Evolutionary conservation across 1,140 invertebrate genomes (phyloP), one percentile per base, ranked within the genome.

Genomic region (Drosophila mauritiana): DNA sequence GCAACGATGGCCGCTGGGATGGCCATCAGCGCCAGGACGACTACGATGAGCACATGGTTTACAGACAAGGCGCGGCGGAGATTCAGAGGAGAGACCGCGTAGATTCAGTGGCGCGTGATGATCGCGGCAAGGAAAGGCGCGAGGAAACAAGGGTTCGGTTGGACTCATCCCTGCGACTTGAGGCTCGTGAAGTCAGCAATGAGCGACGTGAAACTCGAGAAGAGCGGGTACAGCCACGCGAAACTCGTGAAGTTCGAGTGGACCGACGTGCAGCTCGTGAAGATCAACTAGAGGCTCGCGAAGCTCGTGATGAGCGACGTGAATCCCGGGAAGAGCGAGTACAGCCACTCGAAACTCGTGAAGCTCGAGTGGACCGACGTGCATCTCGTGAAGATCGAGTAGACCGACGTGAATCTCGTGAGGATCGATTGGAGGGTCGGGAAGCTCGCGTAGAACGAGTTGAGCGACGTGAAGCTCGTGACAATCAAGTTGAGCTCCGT

Each of bases 21-120:
- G n/a, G 11, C 13, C 46, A 43, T 17, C 63, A 34, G 7, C 42
- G 15, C 4, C 34, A 65, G 12, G 79, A 88, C 4, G 75, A 83
- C 6, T 86, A 89, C 43, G 79, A 89, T 42, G 83, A 88, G 56
- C 83, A 78, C 40, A 55, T 88, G 48, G 84, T 89, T 7, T 89
- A 88, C 43, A 83, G 83, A 89, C 83, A 88, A 46, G n/a, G 1
- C 12, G 3, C 25, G n/a, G 37, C 15, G n/a, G 36, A 42, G 31
- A 52, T 22, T 13, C n/a, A 17, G 20, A 15, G 40, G 0, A 36
- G 31, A 25, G 31, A 37, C 0, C 8, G 15, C 4, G 15, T 20
- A 10, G 20, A 63, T 31, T 15, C 62, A 4, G 31, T 49, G 15
- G 59, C 59, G 17, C 73, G 64, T 5, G 63, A 70, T 20, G 49